Base-by-base conservation (phyloP, 2,888 invertebrate genomes). In the Megastigmus dorsalis region DNA sequence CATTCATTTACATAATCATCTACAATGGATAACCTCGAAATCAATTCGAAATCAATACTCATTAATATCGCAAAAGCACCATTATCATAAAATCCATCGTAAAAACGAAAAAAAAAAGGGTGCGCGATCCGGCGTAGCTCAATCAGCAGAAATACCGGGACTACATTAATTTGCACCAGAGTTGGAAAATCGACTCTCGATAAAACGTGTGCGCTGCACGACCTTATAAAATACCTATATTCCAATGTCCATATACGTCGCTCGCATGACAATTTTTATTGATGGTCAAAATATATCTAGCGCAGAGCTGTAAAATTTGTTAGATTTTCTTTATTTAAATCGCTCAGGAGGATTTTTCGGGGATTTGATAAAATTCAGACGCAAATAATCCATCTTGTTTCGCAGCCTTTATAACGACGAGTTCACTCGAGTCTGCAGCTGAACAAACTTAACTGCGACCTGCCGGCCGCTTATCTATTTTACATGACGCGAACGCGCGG, bases 331-430 rank as follows among this genome's bases (percentile, higher is more conserved):
- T 13, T 41, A 41, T 10, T 41, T 9, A 41, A 10, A 41, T 41
- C n/a, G 13, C 13, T 10, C 20, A n/a, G 3, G 20, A 2, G 2
- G 48, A 20, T 43, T 28, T 48, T 65, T 18, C 33, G 6, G 13
- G 9, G 10, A 18, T n/a, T n/a, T 62, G 62, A 65, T 74, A 62
- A n/a, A 74, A 76, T 76, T 76, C 70, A 76, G 76, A 76, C 74
- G 73, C 74, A 76, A 76, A 76, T 74, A 69, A 76, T 74, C 69
- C 65, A 60, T 76, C 69, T 73, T 60, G 76, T 65, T 76, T 76
- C 66, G 73, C 59, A 69, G 68, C 45, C 68, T 59, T n/a, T n/a
- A n/a, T n/a, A 69, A 72, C 57, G 30, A n/a, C 55, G 41, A 36
- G 50, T 48, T 23, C n/a, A 5, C 63, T 36, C 52, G 15, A n/a